A percentile compares a stretch with the other conserved stretches of the same genome.
Evolutionary conservation across 2,113 vertebrate genomes (phyloP).

Genomic region (Lepus europaeus): DNA sequence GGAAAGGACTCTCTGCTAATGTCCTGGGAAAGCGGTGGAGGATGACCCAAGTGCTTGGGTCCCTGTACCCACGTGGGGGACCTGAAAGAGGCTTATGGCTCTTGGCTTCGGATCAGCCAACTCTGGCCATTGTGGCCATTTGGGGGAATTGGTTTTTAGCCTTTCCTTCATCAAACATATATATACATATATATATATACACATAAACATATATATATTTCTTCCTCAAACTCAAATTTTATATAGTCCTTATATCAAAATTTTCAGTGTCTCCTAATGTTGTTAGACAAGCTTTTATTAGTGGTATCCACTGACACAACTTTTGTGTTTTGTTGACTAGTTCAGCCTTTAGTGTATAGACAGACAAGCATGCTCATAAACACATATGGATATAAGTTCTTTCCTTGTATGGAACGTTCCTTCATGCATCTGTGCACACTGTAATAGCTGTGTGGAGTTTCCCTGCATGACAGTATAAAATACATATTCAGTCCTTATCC

Average conservation of each 20-base stretch:
- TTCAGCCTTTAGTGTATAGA: neutral
- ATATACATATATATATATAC: too few relatives aligned
- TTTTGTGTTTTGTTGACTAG: neutral
- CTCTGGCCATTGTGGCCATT: too few relatives aligned
- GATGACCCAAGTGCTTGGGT: too few relatives aligned
- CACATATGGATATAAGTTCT: neutral
- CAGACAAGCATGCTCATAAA: neutral
- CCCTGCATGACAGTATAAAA: neutral
- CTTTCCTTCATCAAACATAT: neutral
- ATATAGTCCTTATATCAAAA: neutral
- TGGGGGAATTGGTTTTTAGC: neutral
- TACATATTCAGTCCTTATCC: too few relatives aligned
- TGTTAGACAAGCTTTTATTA: neutral
- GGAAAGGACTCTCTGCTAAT: neutral
- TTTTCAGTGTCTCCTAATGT: neutral
- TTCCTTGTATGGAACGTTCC: neutral
- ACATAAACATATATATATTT: neutral
- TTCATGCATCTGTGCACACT: neutral
- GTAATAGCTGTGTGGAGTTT: neutral
- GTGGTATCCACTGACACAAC: neutral
- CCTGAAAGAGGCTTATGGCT: too few relatives aligned
- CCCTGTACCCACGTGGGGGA: too few relatives aligned
- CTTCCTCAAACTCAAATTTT: neutral
- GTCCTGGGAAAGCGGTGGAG: too few relatives aligned
- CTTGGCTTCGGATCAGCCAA: too few relatives aligned